Evolutionary conservation across 2,113 vertebrate species (phyloP), one percentile per base, ranked within the genome.

Genomic region (zebrafish (Danio rerio)): DNA sequence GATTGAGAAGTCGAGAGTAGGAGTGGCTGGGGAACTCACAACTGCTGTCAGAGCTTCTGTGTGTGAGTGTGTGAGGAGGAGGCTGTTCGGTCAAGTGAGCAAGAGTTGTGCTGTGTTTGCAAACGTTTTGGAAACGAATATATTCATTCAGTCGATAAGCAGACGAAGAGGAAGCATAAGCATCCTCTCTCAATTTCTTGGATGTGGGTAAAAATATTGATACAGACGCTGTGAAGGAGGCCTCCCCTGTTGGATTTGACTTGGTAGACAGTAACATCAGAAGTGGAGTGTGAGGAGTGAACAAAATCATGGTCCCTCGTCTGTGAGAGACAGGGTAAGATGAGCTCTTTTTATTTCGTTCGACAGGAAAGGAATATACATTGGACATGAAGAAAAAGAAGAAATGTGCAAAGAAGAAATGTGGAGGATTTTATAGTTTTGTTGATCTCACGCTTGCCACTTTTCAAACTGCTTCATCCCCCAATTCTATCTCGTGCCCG

Each of bases 251-350:
- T 69, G 78, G 31, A 73, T 12, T 21, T 62, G 8, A 52, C n/a
- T 66, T 70, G 78, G 20, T 21, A 15, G 65, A 70, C 16, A 15
- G 10, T 40, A 56, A 42, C 16, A 18, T n/a, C 45, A 42, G 16
- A 13, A 45, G 31, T 56, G n/a, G 10, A 59, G 21, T 63, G 58
- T 73, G 20, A 52, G 66, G 68, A 61, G 68, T 61, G 15, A 55
- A 81, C 6, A 13, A 45, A 65, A 72, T 15, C 69, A 81, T 81
- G 80, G 47, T 50, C 45, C 20, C 58, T 20, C 15, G 4, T 4
- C 21, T 73, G 45, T 81, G 68, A 81, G 45, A 73, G 68, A 63
- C 80, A 73, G 21, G 69, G 80, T 81, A 81, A 81, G 70, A 81
- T 8, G 7, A 47, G 49, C 47, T 52, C 11, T 18, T 71, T 69